Evolutionary conservation across 2,113 vertebrate genomes (phyloP).

Genomic region (Arvicanthis niloticus): DNA sequence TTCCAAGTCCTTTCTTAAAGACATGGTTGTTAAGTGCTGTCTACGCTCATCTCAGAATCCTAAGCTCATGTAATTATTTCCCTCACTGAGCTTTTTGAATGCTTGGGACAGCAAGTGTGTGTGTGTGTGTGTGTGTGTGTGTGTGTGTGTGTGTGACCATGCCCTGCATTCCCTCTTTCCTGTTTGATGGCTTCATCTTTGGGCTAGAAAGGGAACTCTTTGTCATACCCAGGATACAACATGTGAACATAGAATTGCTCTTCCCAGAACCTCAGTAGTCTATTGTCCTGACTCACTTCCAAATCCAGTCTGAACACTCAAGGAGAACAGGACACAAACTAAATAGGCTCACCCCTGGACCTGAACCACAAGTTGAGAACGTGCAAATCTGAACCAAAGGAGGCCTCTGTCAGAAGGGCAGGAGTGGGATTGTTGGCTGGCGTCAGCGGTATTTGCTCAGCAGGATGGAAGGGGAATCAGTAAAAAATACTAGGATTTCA

Average conservation of each 20-base stretch:
- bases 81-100: not conserved
- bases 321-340: not conserved
- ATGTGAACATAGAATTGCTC: not conserved
- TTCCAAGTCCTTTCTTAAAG: not conserved
- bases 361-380: not conserved
- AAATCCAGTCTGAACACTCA: not conserved
- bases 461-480: not conserved
- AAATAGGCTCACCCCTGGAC: not conserved
- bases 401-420: not conserved
- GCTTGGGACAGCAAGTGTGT: not conserved
- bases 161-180: not conserved
- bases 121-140: too few species aligned
- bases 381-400: not conserved
- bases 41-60: not conserved
- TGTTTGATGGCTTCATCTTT: not conserved
- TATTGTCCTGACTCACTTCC: not conserved
- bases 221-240: not conserved
- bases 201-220: not conserved
- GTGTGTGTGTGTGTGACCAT: not conserved
- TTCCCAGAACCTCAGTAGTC: not conserved
- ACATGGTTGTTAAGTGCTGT: not conserved
- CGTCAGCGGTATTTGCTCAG: not conserved
- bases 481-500: not conserved
- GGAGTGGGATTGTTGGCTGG: not conserved
- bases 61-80: not conserved